Evolutionary conservation across 2,888 invertebrate genomes (phyloP).

Genomic region (Thera britannica): DNA sequence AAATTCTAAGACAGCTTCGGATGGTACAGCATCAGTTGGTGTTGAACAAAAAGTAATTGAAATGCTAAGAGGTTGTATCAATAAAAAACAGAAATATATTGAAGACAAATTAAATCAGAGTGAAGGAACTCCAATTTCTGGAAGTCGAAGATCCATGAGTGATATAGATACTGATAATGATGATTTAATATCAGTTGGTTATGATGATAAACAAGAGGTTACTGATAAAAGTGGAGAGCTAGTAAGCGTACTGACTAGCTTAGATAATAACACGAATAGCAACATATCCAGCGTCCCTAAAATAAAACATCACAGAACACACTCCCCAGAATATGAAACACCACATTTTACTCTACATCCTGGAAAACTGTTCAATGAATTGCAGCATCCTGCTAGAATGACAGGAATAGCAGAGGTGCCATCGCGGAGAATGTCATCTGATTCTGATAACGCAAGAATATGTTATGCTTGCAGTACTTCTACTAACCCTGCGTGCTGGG

Average conservation of each 20-base stretch:
- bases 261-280: not conserved
- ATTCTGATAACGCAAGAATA: slow-evolving; percentile 43
- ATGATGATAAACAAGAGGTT: slow-evolving; percentile 2
- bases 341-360: slow-evolving; percentile 7
- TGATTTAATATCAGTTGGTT: slow-evolving; percentile 1
- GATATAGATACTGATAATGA: slow-evolving; percentile 1
- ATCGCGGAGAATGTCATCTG: slow-evolving; percentile 14
- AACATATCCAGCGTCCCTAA: not conserved
- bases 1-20: not conserved
- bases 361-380: slow-evolving; percentile 18
- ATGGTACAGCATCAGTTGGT: not conserved
- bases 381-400: slow-evolving; percentile 52
- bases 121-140: slow-evolving; percentile 4
- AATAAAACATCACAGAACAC: too few relatives aligned
- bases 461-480: slow-evolving; percentile 71
- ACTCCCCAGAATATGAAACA: not conserved
- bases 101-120: slow-evolving; percentile 1
- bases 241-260: too few relatives aligned
- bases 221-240: not conserved
- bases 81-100: slow-evolving; percentile 15
- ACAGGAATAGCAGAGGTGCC: slow-evolving; percentile 46
- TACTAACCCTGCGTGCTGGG: slow-evolving; percentile 62
- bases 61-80: slow-evolving; percentile 35
- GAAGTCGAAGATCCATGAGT: slow-evolving; percentile 24
- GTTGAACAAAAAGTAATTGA: slow-evolving; percentile 15